phyloP scores from a whole-genome alignment of 2,113 vertebrate genomes.

The Rhinopomastus cyanomelas region DNA sequence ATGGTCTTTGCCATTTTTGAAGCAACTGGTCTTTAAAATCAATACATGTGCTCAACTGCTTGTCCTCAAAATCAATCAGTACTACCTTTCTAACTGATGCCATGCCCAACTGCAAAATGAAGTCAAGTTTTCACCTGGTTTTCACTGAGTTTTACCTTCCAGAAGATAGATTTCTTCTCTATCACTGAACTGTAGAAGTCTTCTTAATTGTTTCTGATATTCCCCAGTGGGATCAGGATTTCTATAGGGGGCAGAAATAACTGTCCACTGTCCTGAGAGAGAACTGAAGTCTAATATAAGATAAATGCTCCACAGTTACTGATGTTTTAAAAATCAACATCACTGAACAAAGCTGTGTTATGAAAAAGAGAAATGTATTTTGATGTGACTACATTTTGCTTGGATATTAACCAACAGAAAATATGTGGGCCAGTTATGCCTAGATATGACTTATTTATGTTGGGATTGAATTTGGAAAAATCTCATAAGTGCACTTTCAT shows the following conservation, averaged over 20 bases:
- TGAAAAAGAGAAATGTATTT: background rate
- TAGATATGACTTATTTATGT: background rate
- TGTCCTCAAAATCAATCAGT: slow-evolving; percentile 76
- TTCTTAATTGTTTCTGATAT: slow-evolving; percentile 67
- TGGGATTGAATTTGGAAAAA: slow-evolving; percentile 6
- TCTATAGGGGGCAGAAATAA: slow-evolving; percentile 45
- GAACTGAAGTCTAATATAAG: background rate
- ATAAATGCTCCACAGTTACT: background rate
- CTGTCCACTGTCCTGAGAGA: slow-evolving; percentile 18
- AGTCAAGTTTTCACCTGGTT: slow-evolving; percentile 70
- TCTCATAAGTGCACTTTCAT: background rate
- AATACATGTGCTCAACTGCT: slow-evolving; percentile 69
- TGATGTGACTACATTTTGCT: background rate
- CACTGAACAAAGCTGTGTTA: background rate
- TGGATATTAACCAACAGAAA: background rate
- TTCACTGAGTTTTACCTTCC: slow-evolving; percentile 66
- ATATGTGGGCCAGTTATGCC: background rate
- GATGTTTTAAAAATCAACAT: slow-evolving; percentile 21
- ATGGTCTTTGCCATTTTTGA: slow-evolving; percentile 67
- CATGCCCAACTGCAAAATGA: slow-evolving; percentile 76
- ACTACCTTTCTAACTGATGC: slow-evolving; percentile 68
- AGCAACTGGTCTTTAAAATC: slow-evolving; percentile 62
- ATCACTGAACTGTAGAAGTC: slow-evolving; percentile 36
- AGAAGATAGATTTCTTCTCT: slow-evolving; percentile 63
- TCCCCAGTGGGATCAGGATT: slow-evolving; percentile 30